A percentile compares a stretch with the other conserved stretches of the same genome.
phyloP scores from a whole-genome alignment of 2,113 vertebrate genomes.

The Lipophrys pholis region DNA sequence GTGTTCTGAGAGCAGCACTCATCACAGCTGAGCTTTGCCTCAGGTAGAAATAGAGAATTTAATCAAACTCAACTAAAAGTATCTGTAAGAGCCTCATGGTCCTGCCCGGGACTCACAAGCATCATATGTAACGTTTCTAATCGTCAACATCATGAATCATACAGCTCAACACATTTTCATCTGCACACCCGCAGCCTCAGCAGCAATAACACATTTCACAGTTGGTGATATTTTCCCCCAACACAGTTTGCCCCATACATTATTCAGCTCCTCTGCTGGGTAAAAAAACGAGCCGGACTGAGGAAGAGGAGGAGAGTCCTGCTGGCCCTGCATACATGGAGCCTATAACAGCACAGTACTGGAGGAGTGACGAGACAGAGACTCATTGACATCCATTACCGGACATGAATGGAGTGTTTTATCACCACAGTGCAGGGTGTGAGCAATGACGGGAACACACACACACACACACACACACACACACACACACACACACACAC shows the following conservation, averaged over 20 bases:
- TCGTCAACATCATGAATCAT: no score
- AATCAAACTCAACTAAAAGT: no score
- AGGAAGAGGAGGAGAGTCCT: constrained; percentile 4
- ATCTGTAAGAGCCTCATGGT: no score
- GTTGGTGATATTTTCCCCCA: constrained; percentile 34
- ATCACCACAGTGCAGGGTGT: constrained; percentile 10
- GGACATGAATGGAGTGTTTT: constrained; percentile 38
- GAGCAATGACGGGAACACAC: constrained; percentile 26
- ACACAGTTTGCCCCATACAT: constrained; percentile 45
- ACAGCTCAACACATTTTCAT: neutral
- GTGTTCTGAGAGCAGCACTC: neutral
- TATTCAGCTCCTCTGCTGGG: constrained; percentile 44
- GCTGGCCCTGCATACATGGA: constrained; percentile 32
- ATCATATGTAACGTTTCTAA: no score
- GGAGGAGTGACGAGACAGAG: neutral
- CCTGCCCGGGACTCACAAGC: no score
- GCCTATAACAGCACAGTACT: constrained; percentile 14
- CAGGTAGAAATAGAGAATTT: no score
- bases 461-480: constrained; percentile 27
- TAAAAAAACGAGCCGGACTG: neutral
- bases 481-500: constrained; percentile 26
- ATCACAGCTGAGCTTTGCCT: neutral
- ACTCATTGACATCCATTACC: constrained; percentile 32
- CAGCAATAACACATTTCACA: neutral
- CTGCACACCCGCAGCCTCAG: constrained; percentile 1